Evolutionary conservation across 2,113 vertebrate species (phyloP).

Genomic region (Tautogolabrus adspersus): DNA sequence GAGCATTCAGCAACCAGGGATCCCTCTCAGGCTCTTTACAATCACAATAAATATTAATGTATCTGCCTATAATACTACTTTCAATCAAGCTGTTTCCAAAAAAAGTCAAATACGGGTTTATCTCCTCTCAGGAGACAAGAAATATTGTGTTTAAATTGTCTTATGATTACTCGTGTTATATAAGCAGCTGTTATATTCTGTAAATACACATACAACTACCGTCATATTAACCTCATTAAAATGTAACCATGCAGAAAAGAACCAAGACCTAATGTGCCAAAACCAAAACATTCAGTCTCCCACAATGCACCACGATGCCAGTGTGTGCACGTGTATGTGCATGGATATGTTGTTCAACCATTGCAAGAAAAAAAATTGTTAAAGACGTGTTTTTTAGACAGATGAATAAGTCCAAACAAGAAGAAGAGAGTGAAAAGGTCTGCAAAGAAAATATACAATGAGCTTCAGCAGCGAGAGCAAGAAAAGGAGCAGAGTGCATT

Average conservation of each 20-base stretch:
- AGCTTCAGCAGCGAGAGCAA: slow-evolving; percentile 65
- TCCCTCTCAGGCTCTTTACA: slow-evolving; percentile 78
- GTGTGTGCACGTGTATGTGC: slow-evolving; percentile 57
- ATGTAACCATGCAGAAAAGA: slow-evolving; percentile 82
- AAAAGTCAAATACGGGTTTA: slow-evolving; percentile 29
- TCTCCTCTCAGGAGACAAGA: slow-evolving; percentile 18
- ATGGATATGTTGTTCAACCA: slow-evolving; percentile 54
- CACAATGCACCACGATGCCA: slow-evolving; percentile 89
- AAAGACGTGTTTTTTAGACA: slow-evolving; percentile 49
- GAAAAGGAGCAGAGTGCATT: slow-evolving; percentile 38
- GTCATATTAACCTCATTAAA: slow-evolving; percentile 44
- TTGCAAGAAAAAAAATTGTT: slow-evolving; percentile 64
- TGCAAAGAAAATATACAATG: slow-evolving; percentile 22
- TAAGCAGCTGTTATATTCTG: slow-evolving; percentile 8
- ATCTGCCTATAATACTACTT: slow-evolving; percentile 15
- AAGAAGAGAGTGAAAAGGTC: slow-evolving; percentile 33
- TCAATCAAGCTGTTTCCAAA: slow-evolving; percentile 45
- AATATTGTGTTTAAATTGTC: not conserved
- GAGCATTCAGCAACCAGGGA: slow-evolving; percentile 86
- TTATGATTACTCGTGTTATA: not conserved
- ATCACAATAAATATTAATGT: not conserved
- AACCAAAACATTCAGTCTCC: slow-evolving; percentile 82
- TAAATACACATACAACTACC: slow-evolving; percentile 7
- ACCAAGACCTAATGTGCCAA: slow-evolving; percentile 76
- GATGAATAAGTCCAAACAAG: slow-evolving; percentile 61